Conservation (phyloP, 2,797 vertebrate genomes). For the Cuculus canorus region DNA sequence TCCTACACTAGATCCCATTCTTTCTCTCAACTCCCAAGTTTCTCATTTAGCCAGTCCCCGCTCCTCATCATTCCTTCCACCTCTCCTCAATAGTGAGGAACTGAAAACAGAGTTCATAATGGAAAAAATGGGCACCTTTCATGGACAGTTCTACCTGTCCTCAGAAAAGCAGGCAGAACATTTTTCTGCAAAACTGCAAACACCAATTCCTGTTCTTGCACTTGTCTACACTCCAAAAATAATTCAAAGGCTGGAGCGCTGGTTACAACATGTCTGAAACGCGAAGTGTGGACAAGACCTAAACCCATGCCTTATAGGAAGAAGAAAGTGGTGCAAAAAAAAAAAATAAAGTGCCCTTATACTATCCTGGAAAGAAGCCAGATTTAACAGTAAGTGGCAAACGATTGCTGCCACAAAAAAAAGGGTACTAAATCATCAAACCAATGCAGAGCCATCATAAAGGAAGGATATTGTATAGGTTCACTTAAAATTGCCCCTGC, state of each 20-base stretch:
- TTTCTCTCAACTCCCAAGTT: background rate
- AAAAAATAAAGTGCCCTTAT: background rate
- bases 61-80: background rate
- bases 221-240: background rate
- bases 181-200: background rate
- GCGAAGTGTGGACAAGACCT: background rate
- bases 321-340: background rate
- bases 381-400: background rate
- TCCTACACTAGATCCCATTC: background rate
- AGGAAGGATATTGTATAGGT: background rate
- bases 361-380: background rate
- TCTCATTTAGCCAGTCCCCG: background rate
- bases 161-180: background rate
- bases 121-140: background rate
- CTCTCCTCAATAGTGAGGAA: background rate
- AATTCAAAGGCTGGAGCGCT: background rate
- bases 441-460: background rate
- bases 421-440: background rate
- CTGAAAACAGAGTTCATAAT: background rate
- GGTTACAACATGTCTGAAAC: slow-evolving; percentile 9
- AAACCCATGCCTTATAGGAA: background rate
- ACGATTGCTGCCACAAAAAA: background rate
- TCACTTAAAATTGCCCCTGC: background rate
- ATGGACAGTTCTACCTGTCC: rapidly evolving
- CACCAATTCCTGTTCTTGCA: background rate